phyloP scores from a whole-genome alignment of 2,797 vertebrate species.

The Peromyscus nudipes region DNA sequence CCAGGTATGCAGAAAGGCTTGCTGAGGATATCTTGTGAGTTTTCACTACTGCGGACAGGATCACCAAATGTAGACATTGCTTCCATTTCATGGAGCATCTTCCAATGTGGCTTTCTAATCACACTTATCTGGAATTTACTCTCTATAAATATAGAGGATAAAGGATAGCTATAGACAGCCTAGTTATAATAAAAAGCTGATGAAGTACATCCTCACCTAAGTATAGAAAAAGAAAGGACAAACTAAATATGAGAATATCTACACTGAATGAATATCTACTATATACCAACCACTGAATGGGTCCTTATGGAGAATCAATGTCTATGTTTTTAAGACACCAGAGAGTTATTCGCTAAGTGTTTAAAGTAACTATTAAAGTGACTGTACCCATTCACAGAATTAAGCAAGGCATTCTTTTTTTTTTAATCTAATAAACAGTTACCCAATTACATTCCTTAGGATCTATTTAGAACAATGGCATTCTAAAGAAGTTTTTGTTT shows the following conservation, averaged over 20 bases:
- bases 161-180: neutral
- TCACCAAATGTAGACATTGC: neutral
- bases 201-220: slow-evolving; percentile 42
- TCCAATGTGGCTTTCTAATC: neutral
- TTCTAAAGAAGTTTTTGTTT: slow-evolving; percentile 53
- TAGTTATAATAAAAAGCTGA: neutral
- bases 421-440: slow-evolving; percentile 62
- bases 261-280: neutral
- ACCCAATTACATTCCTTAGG: slow-evolving; percentile 33
- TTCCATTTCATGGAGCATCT: slow-evolving; percentile 15
- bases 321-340: neutral
- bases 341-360: neutral
- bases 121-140: neutral
- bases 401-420: slow-evolving; percentile 62
- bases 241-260: neutral
- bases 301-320: neutral
- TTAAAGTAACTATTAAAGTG: slow-evolving; percentile 81
- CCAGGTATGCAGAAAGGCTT: neutral
- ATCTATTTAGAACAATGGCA: slow-evolving; percentile 57
- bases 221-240: slow-evolving; percentile 5
- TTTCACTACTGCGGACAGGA: neutral
- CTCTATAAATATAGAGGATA: slow-evolving; percentile 42
- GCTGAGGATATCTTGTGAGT: neutral
- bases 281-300: neutral
- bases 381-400: slow-evolving; percentile 61